Evolutionary conservation across 2,113 vertebrate species (phyloP), one percentile per base, ranked within the genome.

Genomic region (Heteronetta atricapilla): DNA sequence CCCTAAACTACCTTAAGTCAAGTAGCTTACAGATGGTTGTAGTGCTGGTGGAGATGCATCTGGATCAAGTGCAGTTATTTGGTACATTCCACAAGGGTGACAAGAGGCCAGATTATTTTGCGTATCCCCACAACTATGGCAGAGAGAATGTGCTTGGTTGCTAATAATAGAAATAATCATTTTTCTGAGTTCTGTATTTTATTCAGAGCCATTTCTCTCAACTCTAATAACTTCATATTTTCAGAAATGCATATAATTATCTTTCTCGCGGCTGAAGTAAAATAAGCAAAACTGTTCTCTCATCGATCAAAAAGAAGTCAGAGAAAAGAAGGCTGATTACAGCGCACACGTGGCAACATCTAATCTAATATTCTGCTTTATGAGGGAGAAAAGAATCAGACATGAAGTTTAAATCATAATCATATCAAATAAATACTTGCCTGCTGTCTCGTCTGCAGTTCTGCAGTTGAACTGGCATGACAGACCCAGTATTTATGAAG

Each of bases 401-500:
- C 72, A 38, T 63, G 36, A 96, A 86, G 78, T 81, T 89, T 90
- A 81, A 84, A 66, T 72, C 75, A 87, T 92, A 95, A 88, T 72
- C 89, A 86, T 82, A 93, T 90, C 86, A 88, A 72, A 82, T 78
- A 67, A 88, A 62, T 73, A 94, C 58, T 90, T 92, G 73, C 69
- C 74, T 78, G 53, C 73, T 93, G 93, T 91, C 79, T 88, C 63
- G 33, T 89, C 28, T n/a, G 82, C 76, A 23, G 34, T 40, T 53
- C 44, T 73, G 78, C 73, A 60, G 36, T 66, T 89, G 75, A 72
- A 58, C 60, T 73, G 55, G 46, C 59, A 67, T 88, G 94, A 94
- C 96, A 93, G 88, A 74, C 55, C 62, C 78, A 63, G 76, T 92
- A 92, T 96, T 95, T 93, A 88, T 78, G 93, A 93, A 59, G 86